Evolutionary conservation across 2,888 invertebrate species (phyloP).

Genomic region (Cosmia trapezina): DNA sequence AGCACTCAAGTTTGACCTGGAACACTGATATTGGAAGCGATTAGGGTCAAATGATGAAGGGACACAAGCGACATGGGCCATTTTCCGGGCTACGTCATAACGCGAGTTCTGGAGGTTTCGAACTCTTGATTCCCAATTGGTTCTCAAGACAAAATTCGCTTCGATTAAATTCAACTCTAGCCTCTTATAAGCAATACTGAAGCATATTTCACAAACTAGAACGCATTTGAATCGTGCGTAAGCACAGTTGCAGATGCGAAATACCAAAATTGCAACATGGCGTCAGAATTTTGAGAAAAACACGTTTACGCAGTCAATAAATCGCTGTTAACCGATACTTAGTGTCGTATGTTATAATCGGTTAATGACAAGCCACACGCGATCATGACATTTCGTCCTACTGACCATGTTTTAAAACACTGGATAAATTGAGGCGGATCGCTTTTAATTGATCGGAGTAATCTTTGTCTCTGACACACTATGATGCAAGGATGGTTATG

Average conservation of each 20-base stretch:
- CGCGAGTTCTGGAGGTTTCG: not conserved
- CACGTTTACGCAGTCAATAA: slow-evolving; percentile 27
- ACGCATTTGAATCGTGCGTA: slow-evolving; percentile 25
- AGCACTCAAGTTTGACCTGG: not conserved
- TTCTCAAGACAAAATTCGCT: not conserved
- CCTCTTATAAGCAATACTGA: not conserved
- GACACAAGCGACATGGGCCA: too few species aligned
- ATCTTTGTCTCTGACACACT: slow-evolving; percentile 29
- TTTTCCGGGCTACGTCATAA: not conserved
- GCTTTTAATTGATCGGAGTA: slow-evolving; percentile 54
- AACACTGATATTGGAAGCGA: not conserved
- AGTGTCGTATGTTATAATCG: slow-evolving; percentile 39
- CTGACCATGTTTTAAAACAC: slow-evolving; percentile 46
- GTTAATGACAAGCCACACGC: slow-evolving; percentile 59
- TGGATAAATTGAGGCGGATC: slow-evolving; percentile 45
- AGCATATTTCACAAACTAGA: slow-evolving; percentile 9
- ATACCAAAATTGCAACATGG: slow-evolving; percentile 21
- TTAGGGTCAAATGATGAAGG: not conserved
- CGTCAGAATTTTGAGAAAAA: slow-evolving; percentile 21
- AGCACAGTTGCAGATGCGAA: slow-evolving; percentile 45
- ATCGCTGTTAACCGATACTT: slow-evolving; percentile 30
- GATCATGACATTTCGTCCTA: slow-evolving; percentile 43
- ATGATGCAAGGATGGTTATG: slow-evolving; percentile 35
- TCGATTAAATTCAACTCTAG: not conserved
- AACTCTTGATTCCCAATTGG: not conserved